Conservation (phyloP, 1,140 invertebrate genomes). For the Bradysia coprophila region DNA sequence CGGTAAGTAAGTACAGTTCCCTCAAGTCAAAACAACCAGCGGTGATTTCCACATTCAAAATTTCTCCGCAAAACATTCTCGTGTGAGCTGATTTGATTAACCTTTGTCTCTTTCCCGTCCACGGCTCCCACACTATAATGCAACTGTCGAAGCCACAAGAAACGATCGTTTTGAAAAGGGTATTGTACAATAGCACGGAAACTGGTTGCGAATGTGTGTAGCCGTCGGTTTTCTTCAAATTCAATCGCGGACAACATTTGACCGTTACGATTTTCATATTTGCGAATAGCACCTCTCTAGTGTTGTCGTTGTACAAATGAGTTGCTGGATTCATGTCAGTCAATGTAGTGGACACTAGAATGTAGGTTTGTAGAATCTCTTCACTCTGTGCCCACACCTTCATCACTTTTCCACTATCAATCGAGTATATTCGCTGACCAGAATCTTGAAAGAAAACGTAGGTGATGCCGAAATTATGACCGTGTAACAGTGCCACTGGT, state of each 20-base stretch:
- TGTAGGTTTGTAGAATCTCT: slow-evolving; percentile 16
- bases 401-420: slow-evolving; percentile 39
- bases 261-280: slow-evolving; percentile 36
- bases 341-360: slow-evolving; percentile 38
- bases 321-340: slow-evolving; percentile 32
- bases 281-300: slow-evolving; percentile 40
- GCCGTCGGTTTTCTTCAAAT: slow-evolving; percentile 42
- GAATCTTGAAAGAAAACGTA: slow-evolving; percentile 44
- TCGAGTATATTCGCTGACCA: slow-evolving; percentile 49
- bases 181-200: slow-evolving; percentile 44
- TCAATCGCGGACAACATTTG: slow-evolving; percentile 35
- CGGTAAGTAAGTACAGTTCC: slow-evolving; percentile 45
- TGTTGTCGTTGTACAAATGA: slow-evolving; percentile 38
- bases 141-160: slow-evolving; percentile 48
- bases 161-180: slow-evolving; percentile 42
- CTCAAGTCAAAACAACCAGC: slow-evolving; percentile 52
- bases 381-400: slow-evolving; percentile 46
- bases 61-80: slow-evolving; percentile 33
- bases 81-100: slow-evolving; percentile 44
- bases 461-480: slow-evolving; percentile 48
- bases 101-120: slow-evolving; percentile 34
- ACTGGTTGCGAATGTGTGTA: slow-evolving; percentile 42
- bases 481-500: slow-evolving; percentile 35
- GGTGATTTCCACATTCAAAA: slow-evolving; percentile 48
- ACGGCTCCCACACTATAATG: slow-evolving; percentile 54